Percentiles rank a stretch among this genome's conserved stretches.
Conservation (phyloP, 2,797 vertebrate genomes). For the Alcedo atthis region DNA sequence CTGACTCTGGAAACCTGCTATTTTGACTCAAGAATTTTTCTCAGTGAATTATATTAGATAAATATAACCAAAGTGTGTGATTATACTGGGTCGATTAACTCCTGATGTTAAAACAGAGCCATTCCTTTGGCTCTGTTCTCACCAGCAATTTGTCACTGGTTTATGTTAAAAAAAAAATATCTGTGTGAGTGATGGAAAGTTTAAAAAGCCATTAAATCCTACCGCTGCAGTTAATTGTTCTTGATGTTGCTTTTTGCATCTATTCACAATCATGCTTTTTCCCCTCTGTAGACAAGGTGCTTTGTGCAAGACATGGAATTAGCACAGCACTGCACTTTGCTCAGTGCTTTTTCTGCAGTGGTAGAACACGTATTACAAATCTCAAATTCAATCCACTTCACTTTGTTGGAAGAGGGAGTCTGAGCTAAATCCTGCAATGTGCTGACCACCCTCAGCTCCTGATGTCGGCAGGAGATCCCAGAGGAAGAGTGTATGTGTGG, state of each 20-base stretch:
- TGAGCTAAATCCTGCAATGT: constrained; percentile 26
- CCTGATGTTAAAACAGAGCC: constrained; percentile 54
- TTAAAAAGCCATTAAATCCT: constrained; percentile 60
- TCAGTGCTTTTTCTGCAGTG: not conserved
- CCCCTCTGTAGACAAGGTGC: not conserved
- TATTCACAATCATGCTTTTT: constrained; percentile 19
- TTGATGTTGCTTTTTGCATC: constrained; percentile 8
- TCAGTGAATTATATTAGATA: constrained; percentile 75
- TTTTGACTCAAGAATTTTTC: constrained; percentile 71
- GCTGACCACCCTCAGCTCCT: constrained; percentile 11
- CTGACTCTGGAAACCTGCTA: constrained; percentile 70
- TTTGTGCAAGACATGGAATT: not conserved
- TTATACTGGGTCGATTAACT: constrained; percentile 57
- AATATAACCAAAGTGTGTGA: constrained; percentile 72
- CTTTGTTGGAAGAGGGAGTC: not conserved
- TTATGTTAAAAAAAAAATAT: constrained; percentile 46
- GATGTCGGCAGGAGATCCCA: not conserved
- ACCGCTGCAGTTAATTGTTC: constrained; percentile 35
- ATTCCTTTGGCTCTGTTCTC: constrained; percentile 54
- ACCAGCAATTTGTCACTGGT: constrained; percentile 56
- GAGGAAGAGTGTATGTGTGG: not conserved
- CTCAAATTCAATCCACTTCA: not conserved
- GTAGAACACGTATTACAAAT: not conserved
- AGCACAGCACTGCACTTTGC: not conserved
- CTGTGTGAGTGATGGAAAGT: constrained; percentile 55